Base-by-base conservation (phyloP, 1,140 invertebrate species). In the Euura saliciscinereae region DNA sequence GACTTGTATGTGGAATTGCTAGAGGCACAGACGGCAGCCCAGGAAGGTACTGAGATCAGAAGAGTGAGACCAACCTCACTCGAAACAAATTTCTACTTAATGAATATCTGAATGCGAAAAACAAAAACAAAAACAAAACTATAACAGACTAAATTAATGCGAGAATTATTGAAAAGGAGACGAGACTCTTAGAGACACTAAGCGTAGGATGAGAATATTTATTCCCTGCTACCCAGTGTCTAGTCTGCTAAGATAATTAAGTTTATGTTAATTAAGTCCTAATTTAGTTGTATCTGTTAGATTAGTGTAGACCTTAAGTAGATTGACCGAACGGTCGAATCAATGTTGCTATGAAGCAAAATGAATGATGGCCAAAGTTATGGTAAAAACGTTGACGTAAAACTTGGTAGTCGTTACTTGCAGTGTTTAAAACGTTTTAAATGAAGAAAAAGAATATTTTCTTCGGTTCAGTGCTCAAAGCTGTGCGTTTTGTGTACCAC, bases 1-100 rank as follows among this genome's bases (percentile, higher is more conserved):
- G 89, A 90, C 73, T 84, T 87, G 70, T 89, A 89, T 83, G 78
- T 89, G 78, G 88, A 90, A 76, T 84, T 78, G 76, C 83, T 90
- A 78, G 89, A 89, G 82, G 79, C 84, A 69, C 86, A 88, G 75
- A 78, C 83, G 76, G 80, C 86, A 83, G 78, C 86, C 78, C 84
- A 88, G 81, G 88, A 89, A 87, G 88, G 87, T 88, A 89, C 82
- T 85, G 82, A 87, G 83, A 84, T 84, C 80, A 83, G 79, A 81
- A 78, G 83, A 82, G 79, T 79, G 83, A 85, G 80, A 77, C 72
- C 78, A 28, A 78, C 75, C 79, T 85, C 78, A 78, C 80, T 79
- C 79, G 73, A n/a, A 79, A 80, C 84, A 80, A 28, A 83, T 84
- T 82, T 85, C 83, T 82, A 79, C 78, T 82, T 79, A 71, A 67